These are phyloP conservation scores for Acrossocheilus fasciatus DNA, from an alignment of 2,797 vertebrate genomes.

Conservation along the genomic window DNA sequence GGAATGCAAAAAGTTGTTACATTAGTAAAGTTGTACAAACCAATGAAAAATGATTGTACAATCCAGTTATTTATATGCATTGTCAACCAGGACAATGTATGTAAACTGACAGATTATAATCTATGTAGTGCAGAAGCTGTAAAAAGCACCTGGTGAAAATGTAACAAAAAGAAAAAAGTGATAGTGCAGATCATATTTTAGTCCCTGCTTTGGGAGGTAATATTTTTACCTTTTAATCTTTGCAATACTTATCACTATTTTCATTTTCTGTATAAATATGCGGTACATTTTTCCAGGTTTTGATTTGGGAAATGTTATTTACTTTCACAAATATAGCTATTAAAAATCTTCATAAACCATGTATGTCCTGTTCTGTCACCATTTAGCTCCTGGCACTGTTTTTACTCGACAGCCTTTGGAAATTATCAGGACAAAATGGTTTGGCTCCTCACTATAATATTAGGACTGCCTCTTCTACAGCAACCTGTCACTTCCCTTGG, in stretches of 20 bases:
- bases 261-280: background rate
- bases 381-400: background rate
- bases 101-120: background rate
- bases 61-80: background rate
- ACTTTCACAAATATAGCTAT: background rate
- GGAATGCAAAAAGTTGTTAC: background rate
- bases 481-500: conserved; percentile 38
- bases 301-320: background rate
- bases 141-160: background rate
- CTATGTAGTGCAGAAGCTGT: background rate
- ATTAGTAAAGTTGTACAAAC: too few species aligned
- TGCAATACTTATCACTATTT: background rate
- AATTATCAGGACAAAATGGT: conserved; percentile 1
- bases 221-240: background rate
- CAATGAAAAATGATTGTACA: background rate
- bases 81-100: background rate
- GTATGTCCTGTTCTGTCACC: background rate
- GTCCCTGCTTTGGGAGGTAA: background rate
- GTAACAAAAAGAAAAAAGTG: background rate
- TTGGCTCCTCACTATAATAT: conserved; percentile 33
- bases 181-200: background rate
- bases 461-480: conserved; percentile 40
- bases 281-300: background rate
- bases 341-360: background rate
- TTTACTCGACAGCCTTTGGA: background rate